Evolutionary conservation across 2,888 invertebrate genomes (phyloP).

Genomic region (Temnothorax unifasciatus): DNA sequence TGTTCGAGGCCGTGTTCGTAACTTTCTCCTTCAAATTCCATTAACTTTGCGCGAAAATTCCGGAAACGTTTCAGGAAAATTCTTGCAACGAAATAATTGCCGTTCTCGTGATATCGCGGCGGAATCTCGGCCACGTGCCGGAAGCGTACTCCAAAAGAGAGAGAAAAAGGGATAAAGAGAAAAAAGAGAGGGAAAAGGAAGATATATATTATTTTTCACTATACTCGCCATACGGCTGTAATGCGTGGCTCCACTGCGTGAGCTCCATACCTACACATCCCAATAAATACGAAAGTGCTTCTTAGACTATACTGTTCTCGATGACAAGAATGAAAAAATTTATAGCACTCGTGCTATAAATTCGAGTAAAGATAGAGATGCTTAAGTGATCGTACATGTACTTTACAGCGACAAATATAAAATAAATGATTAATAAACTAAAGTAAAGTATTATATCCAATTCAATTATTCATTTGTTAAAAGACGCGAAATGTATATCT

Average conservation of each 20-base stretch:
- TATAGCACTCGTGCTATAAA: not conserved
- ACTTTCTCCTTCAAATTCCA: slow-evolving; percentile 59
- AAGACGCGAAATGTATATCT: not conserved
- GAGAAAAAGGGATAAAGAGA: not conserved
- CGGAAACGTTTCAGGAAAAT: slow-evolving; percentile 60
- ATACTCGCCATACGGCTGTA: slow-evolving; percentile 12
- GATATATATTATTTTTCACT: slow-evolving; percentile 37
- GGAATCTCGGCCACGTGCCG: slow-evolving; percentile 58
- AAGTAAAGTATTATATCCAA: not conserved
- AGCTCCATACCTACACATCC: not conserved
- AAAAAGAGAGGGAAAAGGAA: not conserved
- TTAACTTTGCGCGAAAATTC: slow-evolving; percentile 60
- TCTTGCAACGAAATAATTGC: slow-evolving; percentile 59
- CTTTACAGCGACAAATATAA: not conserved
- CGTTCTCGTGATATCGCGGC: slow-evolving; percentile 55
- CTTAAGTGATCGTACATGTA: not conserved
- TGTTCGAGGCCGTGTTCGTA: slow-evolving; percentile 56
- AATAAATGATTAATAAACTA: not conserved
- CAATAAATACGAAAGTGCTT: slow-evolving; percentile 39
- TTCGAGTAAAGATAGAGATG: not conserved
- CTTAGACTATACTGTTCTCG: not conserved
- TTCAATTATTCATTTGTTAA: not conserved
- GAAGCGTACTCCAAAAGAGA: slow-evolving; percentile 18
- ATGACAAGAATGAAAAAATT: slow-evolving; percentile 20
- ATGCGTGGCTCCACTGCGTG: slow-evolving; percentile 20